Conservation (phyloP, 2,888 invertebrate genomes). For the Drosophila demipolita region DNA sequence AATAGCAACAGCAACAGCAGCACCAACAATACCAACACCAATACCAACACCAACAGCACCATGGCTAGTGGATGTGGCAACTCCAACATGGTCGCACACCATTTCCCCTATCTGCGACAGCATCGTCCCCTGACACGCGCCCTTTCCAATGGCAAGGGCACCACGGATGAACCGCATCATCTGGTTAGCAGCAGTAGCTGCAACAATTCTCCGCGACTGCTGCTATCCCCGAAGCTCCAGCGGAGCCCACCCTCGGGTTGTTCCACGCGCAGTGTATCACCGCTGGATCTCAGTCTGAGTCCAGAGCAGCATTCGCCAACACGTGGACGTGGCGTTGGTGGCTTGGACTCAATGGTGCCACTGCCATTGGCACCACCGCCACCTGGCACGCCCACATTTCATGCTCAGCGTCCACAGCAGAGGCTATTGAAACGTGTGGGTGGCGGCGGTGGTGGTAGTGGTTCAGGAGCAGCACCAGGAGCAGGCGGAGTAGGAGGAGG, state of each 20-base stretch:
- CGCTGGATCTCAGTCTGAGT: constrained; percentile 81
- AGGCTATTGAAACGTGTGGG: constrained; percentile 87
- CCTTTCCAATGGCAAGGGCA: constrained; percentile 87
- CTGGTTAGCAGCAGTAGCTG: constrained; percentile 22
- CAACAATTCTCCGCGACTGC: constrained; percentile 70
- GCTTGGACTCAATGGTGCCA: constrained; percentile 24
- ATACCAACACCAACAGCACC: constrained; percentile 13
- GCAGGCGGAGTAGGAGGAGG: constrained; percentile 15
- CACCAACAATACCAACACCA: not conserved
- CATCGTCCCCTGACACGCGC: constrained; percentile 90
- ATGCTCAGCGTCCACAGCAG: constrained; percentile 87
- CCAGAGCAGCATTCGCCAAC: constrained; percentile 74
- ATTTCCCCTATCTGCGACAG: constrained; percentile 83
- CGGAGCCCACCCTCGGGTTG: constrained; percentile 85
- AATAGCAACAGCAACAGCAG: constrained; percentile 15
- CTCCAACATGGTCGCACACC: constrained; percentile 38
- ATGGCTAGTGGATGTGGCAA: constrained; percentile 8
- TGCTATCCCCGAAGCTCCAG: constrained; percentile 80
- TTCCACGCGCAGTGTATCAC: constrained; percentile 85
- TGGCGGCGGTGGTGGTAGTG: constrained; percentile 57
- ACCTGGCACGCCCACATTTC: constrained; percentile 81
- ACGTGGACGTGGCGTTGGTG: constrained; percentile 74
- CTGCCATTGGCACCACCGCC: constrained; percentile 67
- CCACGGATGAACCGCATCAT: constrained; percentile 34
- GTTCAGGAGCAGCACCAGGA: not conserved